Percentiles rank a stretch among this genome's conserved stretches.
Evolutionary conservation across 1,140 invertebrate species (phyloP).

Genomic region (Babylonia areolata): DNA sequence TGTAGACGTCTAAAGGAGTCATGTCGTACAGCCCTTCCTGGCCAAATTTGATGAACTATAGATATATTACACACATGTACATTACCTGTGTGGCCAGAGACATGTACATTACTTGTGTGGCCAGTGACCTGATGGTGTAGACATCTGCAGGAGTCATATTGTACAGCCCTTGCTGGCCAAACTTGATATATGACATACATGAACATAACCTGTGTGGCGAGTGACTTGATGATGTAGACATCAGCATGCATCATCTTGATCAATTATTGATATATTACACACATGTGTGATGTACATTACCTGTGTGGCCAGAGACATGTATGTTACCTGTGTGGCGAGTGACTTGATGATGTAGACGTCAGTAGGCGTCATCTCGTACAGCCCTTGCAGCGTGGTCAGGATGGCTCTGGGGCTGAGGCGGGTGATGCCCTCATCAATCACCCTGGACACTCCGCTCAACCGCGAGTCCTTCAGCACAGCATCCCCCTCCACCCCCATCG

Average conservation of each 20-base stretch:
- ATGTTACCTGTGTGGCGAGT: constrained; percentile 11
- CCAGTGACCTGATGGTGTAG: no score
- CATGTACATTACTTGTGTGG: no score
- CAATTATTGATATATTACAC: no score
- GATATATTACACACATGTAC: no score
- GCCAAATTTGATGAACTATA: no score
- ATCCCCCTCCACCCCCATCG: neutral
- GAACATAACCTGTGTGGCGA: constrained; percentile 15
- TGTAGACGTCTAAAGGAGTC: no score
- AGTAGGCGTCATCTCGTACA: constrained; percentile 15
- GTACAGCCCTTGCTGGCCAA: no score
- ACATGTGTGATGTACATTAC: no score
- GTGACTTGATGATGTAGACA: constrained; percentile 7
- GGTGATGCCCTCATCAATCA: constrained; percentile 18
- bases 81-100: no score
- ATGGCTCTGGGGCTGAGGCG: constrained; percentile 6
- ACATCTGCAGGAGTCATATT: no score
- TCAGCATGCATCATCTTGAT: neutral
- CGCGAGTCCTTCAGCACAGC: neutral
- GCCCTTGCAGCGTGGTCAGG: neutral
- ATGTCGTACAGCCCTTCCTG: no score
- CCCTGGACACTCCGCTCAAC: neutral
- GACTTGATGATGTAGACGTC: constrained; percentile 19
- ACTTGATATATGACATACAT: no score
- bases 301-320: neutral